phyloP scores from a whole-genome alignment of 2,888 invertebrate genomes.

The Sialis fuliginosa region DNA sequence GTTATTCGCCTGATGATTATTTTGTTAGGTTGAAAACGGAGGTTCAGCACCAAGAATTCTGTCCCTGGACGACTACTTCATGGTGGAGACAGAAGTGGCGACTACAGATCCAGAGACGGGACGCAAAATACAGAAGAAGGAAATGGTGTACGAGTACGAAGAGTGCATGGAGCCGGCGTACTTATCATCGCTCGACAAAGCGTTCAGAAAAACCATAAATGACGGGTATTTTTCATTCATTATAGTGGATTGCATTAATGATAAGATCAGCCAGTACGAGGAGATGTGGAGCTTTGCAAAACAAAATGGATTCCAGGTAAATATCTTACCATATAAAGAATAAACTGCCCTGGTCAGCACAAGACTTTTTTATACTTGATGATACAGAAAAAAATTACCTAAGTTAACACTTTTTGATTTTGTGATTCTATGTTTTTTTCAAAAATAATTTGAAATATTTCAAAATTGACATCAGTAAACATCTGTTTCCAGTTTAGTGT shows the following conservation, averaged over 20 bases:
- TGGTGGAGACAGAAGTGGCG: constrained; percentile 67
- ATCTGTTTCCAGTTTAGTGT: too few species aligned
- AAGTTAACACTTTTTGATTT: too few species aligned
- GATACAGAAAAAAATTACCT: too few species aligned
- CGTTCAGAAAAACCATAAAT: constrained; percentile 77
- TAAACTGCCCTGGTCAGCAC: too few species aligned
- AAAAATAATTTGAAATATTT: too few species aligned
- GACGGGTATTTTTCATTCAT: constrained; percentile 87
- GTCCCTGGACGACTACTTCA: constrained; percentile 90
- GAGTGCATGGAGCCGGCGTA: constrained; percentile 67
- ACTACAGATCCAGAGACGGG: constrained; percentile 52
- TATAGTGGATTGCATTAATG: constrained; percentile 82
- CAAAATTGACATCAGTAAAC: too few species aligned
- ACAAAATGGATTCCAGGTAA: constrained; percentile 68
- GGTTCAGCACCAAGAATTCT: constrained; percentile 82
- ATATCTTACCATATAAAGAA: constrained; percentile 4
- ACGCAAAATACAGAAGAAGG: constrained; percentile 47
- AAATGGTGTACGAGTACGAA: constrained; percentile 81
- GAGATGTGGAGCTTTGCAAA: constrained; percentile 81
- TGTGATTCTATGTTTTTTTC: too few species aligned
- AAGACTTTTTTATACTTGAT: too few species aligned
- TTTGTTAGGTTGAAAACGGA: constrained; percentile 48
- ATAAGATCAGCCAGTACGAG: constrained; percentile 61
- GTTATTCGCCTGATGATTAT: background rate
- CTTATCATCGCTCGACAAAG: constrained; percentile 62